phyloP scores from a whole-genome alignment of 2,888 invertebrate species.

The Netelia fuscicornis region DNA sequence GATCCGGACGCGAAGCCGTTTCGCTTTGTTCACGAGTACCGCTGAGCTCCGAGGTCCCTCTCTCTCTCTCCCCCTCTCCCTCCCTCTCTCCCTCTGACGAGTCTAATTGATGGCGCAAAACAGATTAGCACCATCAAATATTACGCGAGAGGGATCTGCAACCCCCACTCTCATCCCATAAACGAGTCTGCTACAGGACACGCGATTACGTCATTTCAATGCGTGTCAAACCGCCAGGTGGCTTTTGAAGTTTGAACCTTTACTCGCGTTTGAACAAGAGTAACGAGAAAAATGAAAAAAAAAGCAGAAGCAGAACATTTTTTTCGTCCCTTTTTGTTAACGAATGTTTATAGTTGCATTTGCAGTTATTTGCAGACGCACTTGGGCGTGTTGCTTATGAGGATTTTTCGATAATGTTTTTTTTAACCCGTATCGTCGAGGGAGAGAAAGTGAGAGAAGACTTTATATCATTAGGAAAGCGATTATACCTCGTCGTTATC shows the following conservation, averaged over 20 bases:
- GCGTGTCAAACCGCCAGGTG: neutral
- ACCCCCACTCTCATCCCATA: neutral
- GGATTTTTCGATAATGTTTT: conserved; percentile 23
- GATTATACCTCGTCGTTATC: conserved; percentile 23
- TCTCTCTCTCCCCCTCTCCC: neutral
- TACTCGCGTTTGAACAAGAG: neutral
- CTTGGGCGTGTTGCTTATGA: neutral
- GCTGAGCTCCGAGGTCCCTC: conserved; percentile 12
- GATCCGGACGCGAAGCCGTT: conserved; percentile 52
- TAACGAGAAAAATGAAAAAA: conserved; percentile 8
- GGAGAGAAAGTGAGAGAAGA: neutral
- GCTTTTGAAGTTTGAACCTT: conserved; percentile 47
- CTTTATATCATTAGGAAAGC: conserved; percentile 33
- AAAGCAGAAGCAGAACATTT: neutral
- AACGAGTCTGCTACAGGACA: conserved; percentile 14
- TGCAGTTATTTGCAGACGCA: neutral
- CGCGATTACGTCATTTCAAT: conserved; percentile 46
- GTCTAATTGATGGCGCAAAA: conserved; percentile 70
- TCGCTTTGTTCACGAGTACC: conserved; percentile 59
- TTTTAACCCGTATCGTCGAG: neutral
- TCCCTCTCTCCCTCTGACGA: conserved; percentile 48
- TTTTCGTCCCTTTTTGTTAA: neutral
- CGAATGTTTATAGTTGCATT: neutral
- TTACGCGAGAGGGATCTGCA: conserved; percentile 56
- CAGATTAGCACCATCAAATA: conserved; percentile 70